Conservation (phyloP, 2,113 vertebrate species). For the Stigmatopora argus region DNA sequence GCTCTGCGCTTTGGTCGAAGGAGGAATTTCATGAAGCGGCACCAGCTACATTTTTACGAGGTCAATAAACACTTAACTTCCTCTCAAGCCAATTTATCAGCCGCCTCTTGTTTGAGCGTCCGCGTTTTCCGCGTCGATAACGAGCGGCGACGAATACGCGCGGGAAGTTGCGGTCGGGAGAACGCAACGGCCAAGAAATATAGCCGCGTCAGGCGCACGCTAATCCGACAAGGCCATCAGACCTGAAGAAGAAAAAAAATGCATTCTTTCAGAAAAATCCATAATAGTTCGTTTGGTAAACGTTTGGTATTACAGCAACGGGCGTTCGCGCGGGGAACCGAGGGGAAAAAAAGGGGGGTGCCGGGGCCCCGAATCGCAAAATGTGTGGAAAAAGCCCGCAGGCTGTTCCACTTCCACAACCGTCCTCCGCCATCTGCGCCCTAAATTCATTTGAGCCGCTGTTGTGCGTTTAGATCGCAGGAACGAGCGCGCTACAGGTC, state of each 20-base stretch:
- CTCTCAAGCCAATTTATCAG: slow-evolving; percentile 64
- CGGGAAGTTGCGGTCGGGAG: not conserved
- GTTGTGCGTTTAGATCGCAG: slow-evolving; percentile 64
- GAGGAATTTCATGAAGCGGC: slow-evolving; percentile 51
- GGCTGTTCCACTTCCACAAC: slow-evolving; percentile 62
- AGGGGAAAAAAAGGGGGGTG: slow-evolving; percentile 47
- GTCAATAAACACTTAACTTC: slow-evolving; percentile 71
- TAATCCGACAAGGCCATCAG: not conserved
- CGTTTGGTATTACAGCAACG: slow-evolving; percentile 64
- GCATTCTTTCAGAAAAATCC: slow-evolving; percentile 6
- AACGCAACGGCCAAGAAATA: slow-evolving; percentile 22
- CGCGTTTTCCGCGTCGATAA: slow-evolving; percentile 43
- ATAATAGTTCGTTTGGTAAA: slow-evolving; percentile 31
- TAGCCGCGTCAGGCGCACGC: slow-evolving; percentile 2
- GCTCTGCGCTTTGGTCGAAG: slow-evolving; percentile 7
- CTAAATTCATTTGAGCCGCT: slow-evolving; percentile 66
- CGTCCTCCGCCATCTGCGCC: slow-evolving; percentile 44
- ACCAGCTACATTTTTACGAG: slow-evolving; percentile 66
- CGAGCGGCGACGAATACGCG: slow-evolving; percentile 35
- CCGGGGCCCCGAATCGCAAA: slow-evolving; percentile 59
- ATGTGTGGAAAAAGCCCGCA: slow-evolving; percentile 60
- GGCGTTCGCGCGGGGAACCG: slow-evolving; percentile 50
- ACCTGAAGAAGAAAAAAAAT: not conserved
- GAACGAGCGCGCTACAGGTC: slow-evolving; percentile 36
- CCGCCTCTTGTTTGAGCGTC: slow-evolving; percentile 56